phyloP scores from a whole-genome alignment of 2,797 vertebrate species.

The Pempheris klunzingeri region DNA sequence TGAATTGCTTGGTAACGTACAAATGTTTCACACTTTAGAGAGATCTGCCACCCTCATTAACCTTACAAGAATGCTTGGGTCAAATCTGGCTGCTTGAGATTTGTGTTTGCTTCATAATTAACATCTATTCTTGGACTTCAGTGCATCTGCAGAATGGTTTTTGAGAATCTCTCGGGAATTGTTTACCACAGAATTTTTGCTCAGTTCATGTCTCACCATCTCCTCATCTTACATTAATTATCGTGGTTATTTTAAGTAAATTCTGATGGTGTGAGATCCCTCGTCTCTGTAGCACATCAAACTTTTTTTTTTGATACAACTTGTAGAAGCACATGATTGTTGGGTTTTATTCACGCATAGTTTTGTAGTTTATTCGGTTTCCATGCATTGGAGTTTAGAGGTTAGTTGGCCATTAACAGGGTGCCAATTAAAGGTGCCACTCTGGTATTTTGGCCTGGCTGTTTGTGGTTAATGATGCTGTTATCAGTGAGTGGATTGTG shows the following conservation, averaged over 20 bases:
- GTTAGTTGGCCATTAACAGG: constrained; percentile 9
- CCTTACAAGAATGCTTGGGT: constrained; percentile 8
- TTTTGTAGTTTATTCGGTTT: too few relatives aligned
- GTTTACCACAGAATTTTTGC: constrained; percentile 6
- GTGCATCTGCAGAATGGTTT: constrained; percentile 3
- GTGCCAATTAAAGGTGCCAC: constrained; percentile 12
- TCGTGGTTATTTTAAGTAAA: constrained; percentile 14
- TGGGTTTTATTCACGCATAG: background rate
- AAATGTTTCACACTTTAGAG: background rate
- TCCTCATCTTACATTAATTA: constrained; percentile 18
- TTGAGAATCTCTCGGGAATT: constrained; percentile 4
- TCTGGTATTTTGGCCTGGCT: background rate
- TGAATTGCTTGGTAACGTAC: background rate
- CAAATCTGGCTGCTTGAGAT: constrained; percentile 13
- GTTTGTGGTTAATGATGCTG: constrained; percentile 13
- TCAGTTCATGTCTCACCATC: constrained; percentile 13
- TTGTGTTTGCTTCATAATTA: constrained; percentile 36
- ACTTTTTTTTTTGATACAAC: too few relatives aligned
- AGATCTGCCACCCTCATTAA: constrained; percentile 22
- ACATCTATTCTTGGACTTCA: constrained; percentile 36
- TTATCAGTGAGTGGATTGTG: background rate
- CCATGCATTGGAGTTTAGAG: background rate
- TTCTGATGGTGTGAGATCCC: constrained; percentile 8
- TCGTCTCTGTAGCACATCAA: background rate
- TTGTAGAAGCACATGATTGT: constrained; percentile 4